Conservation (phyloP, 1,140 invertebrate genomes). For the Zophobas morio region DNA sequence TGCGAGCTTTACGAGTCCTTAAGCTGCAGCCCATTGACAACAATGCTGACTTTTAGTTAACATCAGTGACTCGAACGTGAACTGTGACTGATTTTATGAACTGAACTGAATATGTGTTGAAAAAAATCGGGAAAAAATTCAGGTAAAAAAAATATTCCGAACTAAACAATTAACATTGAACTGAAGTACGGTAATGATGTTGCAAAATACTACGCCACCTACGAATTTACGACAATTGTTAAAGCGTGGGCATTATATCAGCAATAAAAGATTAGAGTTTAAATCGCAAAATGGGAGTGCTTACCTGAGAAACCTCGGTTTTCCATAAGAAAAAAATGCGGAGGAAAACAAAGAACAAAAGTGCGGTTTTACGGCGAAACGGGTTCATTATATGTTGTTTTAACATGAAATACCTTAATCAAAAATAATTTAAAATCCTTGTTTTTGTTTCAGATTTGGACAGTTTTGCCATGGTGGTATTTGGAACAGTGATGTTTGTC, state of each 20-base stretch:
- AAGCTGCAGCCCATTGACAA: not conserved
- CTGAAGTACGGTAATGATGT: conserved; percentile 5
- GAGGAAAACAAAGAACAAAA: conserved; percentile 12
- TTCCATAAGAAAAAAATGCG: conserved; percentile 14
- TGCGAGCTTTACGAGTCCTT: conserved; percentile 27
- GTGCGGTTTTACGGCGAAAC: not conserved
- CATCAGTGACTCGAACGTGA: conserved; percentile 7
- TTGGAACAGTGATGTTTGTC: conserved; percentile 10
- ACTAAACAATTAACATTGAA: conserved; percentile 13
- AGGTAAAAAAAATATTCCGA: not conserved
- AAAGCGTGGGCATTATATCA: conserved; percentile 14
- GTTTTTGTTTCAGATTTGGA: conserved; percentile 25
- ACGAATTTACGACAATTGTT: conserved; percentile 17
- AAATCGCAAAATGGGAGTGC: conserved; percentile 17
- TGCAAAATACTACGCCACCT: conserved; percentile 23
- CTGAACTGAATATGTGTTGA: not conserved
- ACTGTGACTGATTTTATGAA: not conserved
- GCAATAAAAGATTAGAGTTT: conserved; percentile 11
- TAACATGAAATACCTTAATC: not conserved
- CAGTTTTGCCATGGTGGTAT: not conserved
- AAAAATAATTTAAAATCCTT: not conserved
- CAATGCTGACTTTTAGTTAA: not conserved
- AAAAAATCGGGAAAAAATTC: not conserved
- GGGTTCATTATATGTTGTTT: not conserved
- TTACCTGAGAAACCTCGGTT: not conserved